A percentile compares a stretch with the other conserved stretches of the same genome.
Conservation (phyloP, 2,888 invertebrate genomes). For the Drosophila peninsularis region DNA sequence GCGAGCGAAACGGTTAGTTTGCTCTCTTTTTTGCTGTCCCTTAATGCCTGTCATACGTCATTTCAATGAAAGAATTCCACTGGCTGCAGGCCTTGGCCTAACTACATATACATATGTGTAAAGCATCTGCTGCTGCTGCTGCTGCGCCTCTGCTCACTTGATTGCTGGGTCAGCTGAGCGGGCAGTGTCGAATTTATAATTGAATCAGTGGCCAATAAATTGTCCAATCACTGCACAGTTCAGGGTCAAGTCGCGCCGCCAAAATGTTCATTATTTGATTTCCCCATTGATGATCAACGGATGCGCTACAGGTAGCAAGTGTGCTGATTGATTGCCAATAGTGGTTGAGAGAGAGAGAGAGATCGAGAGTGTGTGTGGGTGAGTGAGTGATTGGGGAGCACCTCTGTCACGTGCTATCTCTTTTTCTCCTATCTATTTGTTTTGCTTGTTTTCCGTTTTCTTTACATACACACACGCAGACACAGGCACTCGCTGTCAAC, state of each 20-base stretch:
- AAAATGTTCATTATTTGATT: constrained; percentile 30
- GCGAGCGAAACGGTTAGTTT: not conserved
- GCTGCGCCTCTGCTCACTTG: not conserved
- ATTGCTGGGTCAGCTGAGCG: constrained; percentile 29
- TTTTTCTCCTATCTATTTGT: constrained; percentile 16
- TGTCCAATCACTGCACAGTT: constrained; percentile 23
- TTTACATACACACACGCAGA: constrained; percentile 2
- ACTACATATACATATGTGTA: too few species aligned
- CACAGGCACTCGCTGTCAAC: not conserved
- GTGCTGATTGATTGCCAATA: constrained; percentile 42
- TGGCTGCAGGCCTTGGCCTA: constrained; percentile 4
- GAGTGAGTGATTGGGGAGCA: constrained; percentile 7
- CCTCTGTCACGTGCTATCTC: constrained; percentile 27
- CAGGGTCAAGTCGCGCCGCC: constrained; percentile 30
- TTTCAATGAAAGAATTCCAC: not conserved
- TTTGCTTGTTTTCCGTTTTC: constrained; percentile 41
- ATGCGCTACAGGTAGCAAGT: constrained; percentile 47
- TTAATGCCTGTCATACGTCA: not conserved
- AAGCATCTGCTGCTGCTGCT: not conserved
- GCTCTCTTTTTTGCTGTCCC: not conserved
- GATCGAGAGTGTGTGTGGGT: not conserved
- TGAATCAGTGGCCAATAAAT: constrained; percentile 40
- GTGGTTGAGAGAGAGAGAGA: constrained; percentile 13
- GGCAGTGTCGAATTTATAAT: constrained; percentile 19
- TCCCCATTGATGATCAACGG: constrained; percentile 50